Conservation (phyloP, 2,113 vertebrate genomes). For the Lonchura striata region DNA sequence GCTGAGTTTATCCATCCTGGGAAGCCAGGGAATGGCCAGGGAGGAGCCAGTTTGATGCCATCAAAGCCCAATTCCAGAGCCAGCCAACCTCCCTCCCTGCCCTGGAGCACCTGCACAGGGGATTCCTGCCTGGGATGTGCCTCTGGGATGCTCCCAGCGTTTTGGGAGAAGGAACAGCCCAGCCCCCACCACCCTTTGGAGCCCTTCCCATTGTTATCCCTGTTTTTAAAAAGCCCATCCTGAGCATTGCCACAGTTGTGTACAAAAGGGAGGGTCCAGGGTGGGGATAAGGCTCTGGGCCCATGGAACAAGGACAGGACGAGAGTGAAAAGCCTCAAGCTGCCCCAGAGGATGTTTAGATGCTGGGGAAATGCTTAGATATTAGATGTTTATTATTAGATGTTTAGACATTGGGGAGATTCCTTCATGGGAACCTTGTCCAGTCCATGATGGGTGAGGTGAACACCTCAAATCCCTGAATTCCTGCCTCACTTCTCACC, state of each 20-base stretch:
- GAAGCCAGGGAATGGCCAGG: rapidly evolving
- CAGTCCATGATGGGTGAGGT: neutral
- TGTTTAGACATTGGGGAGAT: neutral
- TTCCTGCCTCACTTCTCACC: neutral
- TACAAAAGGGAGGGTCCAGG: rapidly evolving
- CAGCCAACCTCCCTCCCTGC: neutral
- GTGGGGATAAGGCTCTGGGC: neutral
- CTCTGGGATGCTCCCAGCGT: rapidly evolving
- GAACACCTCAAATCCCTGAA: neutral
- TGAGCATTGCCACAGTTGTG: rapidly evolving
- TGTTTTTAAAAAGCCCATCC: rapidly evolving
- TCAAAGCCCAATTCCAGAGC: neutral
- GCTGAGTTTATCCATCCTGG: neutral
- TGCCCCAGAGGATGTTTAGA: neutral
- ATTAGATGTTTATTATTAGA: too few species aligned
- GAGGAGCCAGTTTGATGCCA: neutral
- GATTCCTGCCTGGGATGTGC: rapidly evolving
- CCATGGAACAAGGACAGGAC: rapidly evolving
- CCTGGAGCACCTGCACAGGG: neutral
- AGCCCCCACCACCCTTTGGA: neutral
- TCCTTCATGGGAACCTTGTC: neutral
- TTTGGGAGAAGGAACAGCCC: neutral
- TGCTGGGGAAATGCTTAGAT: too few species aligned
- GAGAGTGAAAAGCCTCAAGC: neutral
- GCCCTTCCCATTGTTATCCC: rapidly evolving